These are phyloP conservation scores for Pangasius sanitwongsei DNA, from an alignment of 2,797 vertebrate species.

Conservation along the genomic window DNA sequence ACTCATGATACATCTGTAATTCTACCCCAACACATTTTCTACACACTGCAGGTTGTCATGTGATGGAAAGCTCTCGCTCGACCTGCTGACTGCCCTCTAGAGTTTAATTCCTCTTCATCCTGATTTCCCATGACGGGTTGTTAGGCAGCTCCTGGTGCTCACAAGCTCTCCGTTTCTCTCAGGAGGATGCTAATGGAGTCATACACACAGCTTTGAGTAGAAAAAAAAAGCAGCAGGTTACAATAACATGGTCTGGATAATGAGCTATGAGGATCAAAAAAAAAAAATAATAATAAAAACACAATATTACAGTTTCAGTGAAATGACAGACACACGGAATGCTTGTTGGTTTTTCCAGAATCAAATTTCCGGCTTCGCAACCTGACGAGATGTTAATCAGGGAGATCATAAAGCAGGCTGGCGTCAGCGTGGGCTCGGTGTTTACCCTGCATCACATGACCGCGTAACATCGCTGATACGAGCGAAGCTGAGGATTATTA, in stretches of 20 bases:
- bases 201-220: background rate
- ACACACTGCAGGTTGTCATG: background rate
- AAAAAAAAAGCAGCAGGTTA: background rate
- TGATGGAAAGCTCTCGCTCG: background rate
- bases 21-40: background rate
- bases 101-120: background rate
- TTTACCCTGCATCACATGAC: conserved; percentile 58
- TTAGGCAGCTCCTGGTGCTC: conserved; percentile 18
- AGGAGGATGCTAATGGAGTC: background rate
- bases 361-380: conserved; percentile 60
- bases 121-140: conserved; percentile 41
- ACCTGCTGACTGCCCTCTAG: conserved; percentile 5
- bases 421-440: conserved; percentile 59
- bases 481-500: conserved; percentile 41
- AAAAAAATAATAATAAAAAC: background rate
- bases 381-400: conserved; percentile 56
- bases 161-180: background rate
- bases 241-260: conserved; percentile 4
- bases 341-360: conserved; percentile 56
- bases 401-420: conserved; percentile 64
- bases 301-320: background rate
- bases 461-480: conserved; percentile 54
- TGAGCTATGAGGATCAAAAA: background rate
- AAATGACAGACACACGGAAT: background rate
- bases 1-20: background rate